Base-by-base conservation (phyloP, 2,113 vertebrate species). In the Rana temporaria region DNA sequence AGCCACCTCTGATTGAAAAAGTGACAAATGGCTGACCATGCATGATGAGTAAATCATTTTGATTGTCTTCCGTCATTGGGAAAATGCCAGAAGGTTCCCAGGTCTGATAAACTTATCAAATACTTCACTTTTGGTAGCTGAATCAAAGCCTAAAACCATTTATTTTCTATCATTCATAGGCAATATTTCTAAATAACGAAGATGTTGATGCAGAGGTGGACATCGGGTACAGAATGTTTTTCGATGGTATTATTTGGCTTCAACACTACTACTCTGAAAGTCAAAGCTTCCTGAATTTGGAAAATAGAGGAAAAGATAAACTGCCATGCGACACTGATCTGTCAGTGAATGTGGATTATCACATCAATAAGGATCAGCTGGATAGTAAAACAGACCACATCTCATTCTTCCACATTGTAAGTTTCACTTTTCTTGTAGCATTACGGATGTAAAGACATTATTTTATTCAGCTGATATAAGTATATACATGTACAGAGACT, bases 331-430 rank as follows among this genome's bases (percentile, higher is more conserved):
- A 12, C 24, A 73, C 75, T 34, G 60, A 17, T 52, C 64, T 32
- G 67, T 42, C 19, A 59, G 64, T 68, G 6, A 26, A 6, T 17
- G 84, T 79, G 11, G 63, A 85, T 22, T 73, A n/a, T 19, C 14
- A 60, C 24, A 66, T 85, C 8, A 64, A 79, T 64, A 77, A 60
- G 62, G 77, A 77, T 19, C 17, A n/a, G 6, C 20, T 77, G 1
- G 72, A 55, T 18, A 26, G 30, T n/a, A 9, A 52, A 32, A 18
- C 17, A 17, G 63, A 42, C 18, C 34, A 68, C 19, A 69, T 72
- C 52, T 42, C 30, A 20, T 75, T 67, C 24, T 59, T 32, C n/a
- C 38, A 56, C 14, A 34, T 34, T 56, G 78, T 67, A 63, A 42
- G 24, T 67, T 16, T 59, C 55, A 8, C 55, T 55, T 42, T 71